phyloP scores from a whole-genome alignment of 2,888 invertebrate genomes.

The Volucella inanis region DNA sequence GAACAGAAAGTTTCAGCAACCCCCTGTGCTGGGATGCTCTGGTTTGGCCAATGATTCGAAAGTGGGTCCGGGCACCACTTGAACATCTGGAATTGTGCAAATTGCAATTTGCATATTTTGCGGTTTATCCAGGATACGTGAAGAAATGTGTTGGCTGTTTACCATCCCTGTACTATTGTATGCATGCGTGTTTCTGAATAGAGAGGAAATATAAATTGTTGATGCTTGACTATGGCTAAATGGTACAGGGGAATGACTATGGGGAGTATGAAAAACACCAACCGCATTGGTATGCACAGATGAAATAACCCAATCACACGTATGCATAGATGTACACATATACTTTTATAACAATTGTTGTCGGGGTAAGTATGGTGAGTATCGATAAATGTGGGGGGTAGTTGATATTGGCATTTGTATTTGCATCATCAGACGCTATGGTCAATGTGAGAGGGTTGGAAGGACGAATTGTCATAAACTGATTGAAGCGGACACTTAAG shows the following conservation, averaged over 20 bases:
- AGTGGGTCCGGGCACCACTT: conserved; percentile 44
- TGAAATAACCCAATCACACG: conserved; percentile 74
- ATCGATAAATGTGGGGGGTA: conserved; percentile 51
- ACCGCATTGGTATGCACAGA: conserved; percentile 71
- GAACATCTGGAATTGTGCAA: conserved; percentile 74
- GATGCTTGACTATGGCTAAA: conserved; percentile 62
- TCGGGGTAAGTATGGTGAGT: conserved; percentile 15
- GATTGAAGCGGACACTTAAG: conserved; percentile 68
- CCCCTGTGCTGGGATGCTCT: background rate
- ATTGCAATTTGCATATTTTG: conserved; percentile 74
- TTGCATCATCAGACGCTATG: background rate
- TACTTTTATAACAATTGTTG: too few species aligned
- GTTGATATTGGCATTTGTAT: background rate
- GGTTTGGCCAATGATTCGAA: background rate
- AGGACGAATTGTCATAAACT: conserved; percentile 69
- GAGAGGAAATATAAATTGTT: conserved; percentile 61
- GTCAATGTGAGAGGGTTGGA: conserved; percentile 38
- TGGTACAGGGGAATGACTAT: conserved; percentile 23
- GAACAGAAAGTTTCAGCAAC: conserved; percentile 27
- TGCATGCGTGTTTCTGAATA: conserved; percentile 20
- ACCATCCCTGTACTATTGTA: background rate
- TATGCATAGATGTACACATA: conserved; percentile 4
- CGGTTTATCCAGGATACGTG: conserved; percentile 74
- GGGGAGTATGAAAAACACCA: conserved; percentile 59
- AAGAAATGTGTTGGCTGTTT: conserved; percentile 62